phyloP scores from a whole-genome alignment of 1,140 invertebrate species.

The Ylistrum balloti region DNA sequence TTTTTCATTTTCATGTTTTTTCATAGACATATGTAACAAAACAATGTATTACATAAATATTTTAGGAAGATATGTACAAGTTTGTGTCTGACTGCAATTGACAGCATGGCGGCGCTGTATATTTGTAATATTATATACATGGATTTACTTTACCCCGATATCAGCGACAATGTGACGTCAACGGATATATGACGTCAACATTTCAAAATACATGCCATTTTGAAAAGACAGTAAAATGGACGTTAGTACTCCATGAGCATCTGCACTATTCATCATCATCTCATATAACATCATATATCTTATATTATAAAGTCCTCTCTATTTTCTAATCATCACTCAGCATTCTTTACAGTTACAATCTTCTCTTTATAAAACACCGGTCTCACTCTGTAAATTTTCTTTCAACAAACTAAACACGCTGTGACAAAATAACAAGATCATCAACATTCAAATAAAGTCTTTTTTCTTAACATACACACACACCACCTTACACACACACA shows the following conservation, averaged over 20 bases:
- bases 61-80: not conserved
- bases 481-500: too few species aligned
- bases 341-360: not conserved
- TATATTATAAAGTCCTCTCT: not conserved
- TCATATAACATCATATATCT: not conserved
- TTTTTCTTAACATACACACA: not conserved
- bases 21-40: not conserved
- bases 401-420: too few species aligned
- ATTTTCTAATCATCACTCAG: not conserved
- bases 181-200: not conserved
- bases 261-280: not conserved
- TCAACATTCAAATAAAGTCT: not conserved
- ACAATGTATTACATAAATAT: constrained; percentile 12
- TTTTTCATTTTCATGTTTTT: constrained; percentile 26
- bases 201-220: not conserved
- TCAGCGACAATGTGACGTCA: not conserved
- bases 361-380: not conserved
- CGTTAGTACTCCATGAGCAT: not conserved
- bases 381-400: too few species aligned
- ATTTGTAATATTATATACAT: not conserved
- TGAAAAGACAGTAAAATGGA: not conserved
- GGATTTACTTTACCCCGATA: constrained; percentile 13
- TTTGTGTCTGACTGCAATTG: constrained; percentile 29
- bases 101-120: not conserved
- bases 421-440: not conserved